These are phyloP conservation scores for Pogonomyrmex californicus DNA, from an alignment of 1,140 invertebrate species.

Conservation along the genomic window DNA sequence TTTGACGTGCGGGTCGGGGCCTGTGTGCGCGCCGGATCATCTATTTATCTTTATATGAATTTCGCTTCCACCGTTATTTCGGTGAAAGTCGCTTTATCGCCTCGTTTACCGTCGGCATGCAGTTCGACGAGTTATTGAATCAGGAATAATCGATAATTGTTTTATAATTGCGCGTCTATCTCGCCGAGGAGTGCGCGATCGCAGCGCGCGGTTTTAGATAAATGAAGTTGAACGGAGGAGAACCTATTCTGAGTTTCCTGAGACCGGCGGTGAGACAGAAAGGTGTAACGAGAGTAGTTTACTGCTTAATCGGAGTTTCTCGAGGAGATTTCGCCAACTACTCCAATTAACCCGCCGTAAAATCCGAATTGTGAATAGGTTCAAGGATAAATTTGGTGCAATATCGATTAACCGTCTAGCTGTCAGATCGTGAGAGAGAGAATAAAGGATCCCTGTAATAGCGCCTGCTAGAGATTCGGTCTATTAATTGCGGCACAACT, in stretches of 20 bases:
- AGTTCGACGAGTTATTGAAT: neutral
- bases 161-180: slow-evolving; percentile 41
- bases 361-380: slow-evolving; percentile 70
- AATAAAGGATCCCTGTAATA: slow-evolving; percentile 58
- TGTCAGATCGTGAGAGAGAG: slow-evolving; percentile 48
- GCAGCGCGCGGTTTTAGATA: slow-evolving; percentile 49
- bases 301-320: slow-evolving; percentile 74
- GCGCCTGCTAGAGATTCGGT: slow-evolving; percentile 39
- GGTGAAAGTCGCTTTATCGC: neutral
- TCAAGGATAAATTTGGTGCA: slow-evolving; percentile 70
- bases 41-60: slow-evolving; percentile 11
- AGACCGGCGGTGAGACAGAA: slow-evolving; percentile 63
- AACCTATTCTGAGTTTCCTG: slow-evolving; percentile 44
- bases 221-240: slow-evolving; percentile 63
- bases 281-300: slow-evolving; percentile 74
- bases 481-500: slow-evolving; percentile 56
- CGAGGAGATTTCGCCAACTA: slow-evolving; percentile 69
- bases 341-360: slow-evolving; percentile 72
- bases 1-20: neutral
- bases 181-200: neutral
- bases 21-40: neutral
- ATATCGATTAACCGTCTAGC: slow-evolving; percentile 72
- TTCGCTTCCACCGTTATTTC: neutral
- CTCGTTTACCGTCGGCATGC: neutral
- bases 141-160: slow-evolving; percentile 29